A percentile compares a stretch with the other conserved stretches of the same genome.
phyloP scores from a whole-genome alignment of 2,797 vertebrate species.

The Rhabdomys pumilio region DNA sequence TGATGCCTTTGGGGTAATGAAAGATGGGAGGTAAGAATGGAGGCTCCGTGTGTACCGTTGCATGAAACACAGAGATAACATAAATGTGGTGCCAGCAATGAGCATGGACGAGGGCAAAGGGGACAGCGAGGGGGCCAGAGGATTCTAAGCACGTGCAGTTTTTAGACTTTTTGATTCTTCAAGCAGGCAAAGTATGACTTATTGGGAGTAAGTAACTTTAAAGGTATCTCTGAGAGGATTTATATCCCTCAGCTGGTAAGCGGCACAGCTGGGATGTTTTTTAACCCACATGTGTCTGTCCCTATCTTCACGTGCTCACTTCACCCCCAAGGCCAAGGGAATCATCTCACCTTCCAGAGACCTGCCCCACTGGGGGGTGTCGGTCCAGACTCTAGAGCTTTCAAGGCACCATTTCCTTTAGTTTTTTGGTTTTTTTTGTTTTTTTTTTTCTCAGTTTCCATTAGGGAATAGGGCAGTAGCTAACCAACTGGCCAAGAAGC shows the following conservation, averaged over 20 bases:
- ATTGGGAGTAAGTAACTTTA: neutral
- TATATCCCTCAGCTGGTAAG: neutral
- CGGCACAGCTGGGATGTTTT: neutral
- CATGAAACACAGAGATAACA: conserved; percentile 8
- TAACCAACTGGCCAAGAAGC: neutral
- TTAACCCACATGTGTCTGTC: neutral
- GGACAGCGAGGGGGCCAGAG: neutral
- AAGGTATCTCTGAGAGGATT: neutral
- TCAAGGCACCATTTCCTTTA: neutral
- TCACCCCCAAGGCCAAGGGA: neutral
- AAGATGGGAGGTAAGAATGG: neutral
- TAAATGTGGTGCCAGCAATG: neutral
- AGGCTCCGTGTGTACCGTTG: neutral
- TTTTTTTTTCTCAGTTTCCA: neutral
- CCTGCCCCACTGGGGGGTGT: neutral
- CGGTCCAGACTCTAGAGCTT: neutral
- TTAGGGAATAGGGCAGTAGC: neutral
- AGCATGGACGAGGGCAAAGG: neutral
- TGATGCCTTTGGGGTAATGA: neutral
- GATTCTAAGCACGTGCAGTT: neutral
- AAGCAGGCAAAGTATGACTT: neutral
- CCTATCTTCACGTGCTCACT: neutral
- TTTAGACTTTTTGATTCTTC: neutral
- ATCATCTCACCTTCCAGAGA: neutral
- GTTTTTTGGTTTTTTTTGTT: neutral